Evolutionary conservation across 1,140 invertebrate species (phyloP), one percentile per base, ranked within the genome.

Genomic region (Meloidogyne chitwoodi): DNA sequence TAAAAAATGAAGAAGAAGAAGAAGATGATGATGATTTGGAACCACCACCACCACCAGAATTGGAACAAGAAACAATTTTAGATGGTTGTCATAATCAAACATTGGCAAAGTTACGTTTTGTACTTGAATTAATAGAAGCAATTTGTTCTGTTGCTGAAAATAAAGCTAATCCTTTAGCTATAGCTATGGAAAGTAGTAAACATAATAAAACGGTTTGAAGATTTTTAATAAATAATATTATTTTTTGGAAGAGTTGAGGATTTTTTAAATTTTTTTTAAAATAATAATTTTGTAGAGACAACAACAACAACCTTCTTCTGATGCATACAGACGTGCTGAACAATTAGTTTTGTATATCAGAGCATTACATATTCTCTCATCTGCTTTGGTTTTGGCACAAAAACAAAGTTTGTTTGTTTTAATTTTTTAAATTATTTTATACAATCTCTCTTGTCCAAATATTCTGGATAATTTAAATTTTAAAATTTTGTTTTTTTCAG

Each of bases 61-160:
- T 98, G 72, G 93, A 93, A 48, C 94, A 96, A 88, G 95, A 98
- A 89, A 97, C 95, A 26, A 89, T 98, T 24, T 91, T 97, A 78
- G 94, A 95, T 85, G 92, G 92, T 75, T 93, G 94, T 85, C 95
- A 97, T 88, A 95, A 94, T 88, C 93, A 96, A 87, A 94, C 93
- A 6, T 88, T 97, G 79, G 93, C 93, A 1, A 96, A 96, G 87
- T 89, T 97, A 56, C 94, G 94, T 86, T 97, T 96, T 89, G 93
- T 96, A 19, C 88, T 94, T 48, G 93, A 94, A 19, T 88, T 97
- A 19, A 93, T 93, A 68, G 93, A 94, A 80, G 76, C 56, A 44
- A 67, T 75, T 38, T 90, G 94, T 74, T 93, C 95, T 74, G 90
- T 96, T 44, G 93, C 85, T 0, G 90, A 92, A 79, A 91, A 91